Base-by-base conservation (phyloP, 2,888 invertebrate genomes). In the Priocnemis perturbator region DNA sequence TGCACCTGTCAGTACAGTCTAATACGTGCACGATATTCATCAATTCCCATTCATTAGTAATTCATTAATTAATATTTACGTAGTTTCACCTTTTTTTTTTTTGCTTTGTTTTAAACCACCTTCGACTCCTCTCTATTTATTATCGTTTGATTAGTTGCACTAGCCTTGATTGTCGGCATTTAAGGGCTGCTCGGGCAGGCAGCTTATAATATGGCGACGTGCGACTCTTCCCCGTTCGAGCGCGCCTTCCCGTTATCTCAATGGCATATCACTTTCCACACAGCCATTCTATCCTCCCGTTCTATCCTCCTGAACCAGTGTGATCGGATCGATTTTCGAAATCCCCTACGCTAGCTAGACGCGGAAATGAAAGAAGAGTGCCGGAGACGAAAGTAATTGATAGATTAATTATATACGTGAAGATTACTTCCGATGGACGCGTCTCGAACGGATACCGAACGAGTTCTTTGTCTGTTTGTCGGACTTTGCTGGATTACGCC, bases 131-230 rank as follows among this genome's bases (percentile, higher is more conserved):
- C 62, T 78, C 77, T 80, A 81, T 76, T 81, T 80, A 80, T 88
- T 88, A 88, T 88, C 86, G 86, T 88, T 88, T 88, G 86, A 88
- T 88, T 88, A 87, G 83, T 88, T 88, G 88, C 88, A 88, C 88
- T 88, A 88, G 88, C 88, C 88, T 88, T 88, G 88, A 88, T 88
- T 88, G 88, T 88, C 88, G 88, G 88, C 88, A 88, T 88, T 79
- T 86, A 86, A 87, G 86, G 86, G 87, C 83, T 87, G 86, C 84
- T 87, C 44, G 83, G 73, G 78, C 81, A 79, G 74, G 81, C 85
- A 86, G 84, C 85, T 73, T 79, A 70, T 37, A 37, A 37, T 74
- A 83, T 82, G 80, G 83, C 81, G 79, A 79, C 81, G 80, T 82
- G 79, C 79, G 81, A 83, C 76, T 80, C 81, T 72, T 58, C 61